Percentiles rank a stretch among this genome's conserved stretches.
Evolutionary conservation across 2,888 invertebrate genomes (phyloP).

Genomic region (Zygogramma bicolorata): DNA sequence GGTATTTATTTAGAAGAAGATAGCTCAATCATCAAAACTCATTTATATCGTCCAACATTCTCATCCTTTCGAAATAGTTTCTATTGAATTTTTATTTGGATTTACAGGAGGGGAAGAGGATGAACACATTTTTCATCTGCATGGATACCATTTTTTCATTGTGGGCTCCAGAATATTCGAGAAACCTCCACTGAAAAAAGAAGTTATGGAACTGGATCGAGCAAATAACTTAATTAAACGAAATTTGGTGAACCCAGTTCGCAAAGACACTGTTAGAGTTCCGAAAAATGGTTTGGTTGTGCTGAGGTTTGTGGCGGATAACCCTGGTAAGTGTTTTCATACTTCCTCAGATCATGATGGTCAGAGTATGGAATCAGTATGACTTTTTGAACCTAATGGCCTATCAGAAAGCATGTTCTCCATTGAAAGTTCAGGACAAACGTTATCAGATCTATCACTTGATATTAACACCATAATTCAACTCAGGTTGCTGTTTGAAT

Average conservation of each 20-base stretch:
- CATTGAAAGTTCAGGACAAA: too few species aligned
- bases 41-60: too few species aligned
- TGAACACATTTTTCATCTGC: constrained; percentile 80
- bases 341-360: too few species aligned
- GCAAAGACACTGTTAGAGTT: constrained; percentile 81
- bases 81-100: background rate
- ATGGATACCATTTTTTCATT: constrained; percentile 80
- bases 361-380: too few species aligned
- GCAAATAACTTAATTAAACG: constrained; percentile 69
- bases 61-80: too few species aligned
- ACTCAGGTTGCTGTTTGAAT: too few species aligned
- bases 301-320: constrained; percentile 79
- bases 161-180: constrained; percentile 73
- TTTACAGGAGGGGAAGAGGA: constrained; percentile 63
- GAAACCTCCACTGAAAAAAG: constrained; percentile 68
- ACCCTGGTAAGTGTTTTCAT: constrained; percentile 73
- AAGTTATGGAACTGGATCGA: constrained; percentile 71
- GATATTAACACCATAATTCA: too few species aligned
- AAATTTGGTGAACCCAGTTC: constrained; percentile 73
- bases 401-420: too few species aligned
- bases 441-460: too few species aligned
- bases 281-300: constrained; percentile 79
- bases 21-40: too few species aligned
- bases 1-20: too few species aligned
- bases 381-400: too few species aligned